Percentiles rank a stretch among this genome's conserved stretches.
Evolutionary conservation across 1,140 invertebrate species (phyloP).

Genomic region (Scaptomyza pallida): DNA sequence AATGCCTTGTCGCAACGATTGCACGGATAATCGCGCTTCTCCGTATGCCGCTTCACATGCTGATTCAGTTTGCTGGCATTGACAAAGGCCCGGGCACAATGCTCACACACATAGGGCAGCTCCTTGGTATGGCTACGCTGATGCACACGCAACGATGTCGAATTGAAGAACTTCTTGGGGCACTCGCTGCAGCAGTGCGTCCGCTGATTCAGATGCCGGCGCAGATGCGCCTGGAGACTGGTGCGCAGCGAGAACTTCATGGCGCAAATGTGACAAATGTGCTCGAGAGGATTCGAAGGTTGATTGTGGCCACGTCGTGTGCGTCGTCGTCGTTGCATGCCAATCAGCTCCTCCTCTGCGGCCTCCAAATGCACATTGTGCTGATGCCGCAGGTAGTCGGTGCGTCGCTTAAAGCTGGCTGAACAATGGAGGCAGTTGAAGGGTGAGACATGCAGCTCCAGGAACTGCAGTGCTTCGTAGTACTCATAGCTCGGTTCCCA

Average conservation of each 20-base stretch:
- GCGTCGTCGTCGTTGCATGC: conserved; percentile 20
- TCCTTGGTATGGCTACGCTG: conserved; percentile 76
- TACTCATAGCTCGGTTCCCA: conserved; percentile 64
- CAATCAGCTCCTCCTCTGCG: conserved; percentile 11
- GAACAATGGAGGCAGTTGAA: conserved; percentile 59
- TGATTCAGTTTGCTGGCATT: conserved; percentile 85
- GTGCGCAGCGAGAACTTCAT: conserved; percentile 68
- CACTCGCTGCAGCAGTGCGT: conserved; percentile 60
- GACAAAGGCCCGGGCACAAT: conserved; percentile 70
- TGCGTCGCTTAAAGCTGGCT: conserved; percentile 55
- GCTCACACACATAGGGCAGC: conserved; percentile 72
- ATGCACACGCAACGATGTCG: conserved; percentile 60
- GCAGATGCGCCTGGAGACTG: conserved; percentile 64
- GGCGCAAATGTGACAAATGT: conserved; percentile 77
- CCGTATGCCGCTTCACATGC: conserved; percentile 87
- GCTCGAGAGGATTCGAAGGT: conserved; percentile 37
- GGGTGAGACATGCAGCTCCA: conserved; percentile 68
- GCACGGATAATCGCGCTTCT: conserved; percentile 90
- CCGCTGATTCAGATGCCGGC: conserved; percentile 59
- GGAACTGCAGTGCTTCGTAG: conserved; percentile 59
- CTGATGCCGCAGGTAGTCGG: conserved; percentile 58
- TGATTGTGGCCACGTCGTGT: background rate
- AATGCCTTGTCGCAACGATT: conserved; percentile 88
- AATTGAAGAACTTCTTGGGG: conserved; percentile 75
- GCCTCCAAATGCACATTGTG: conserved; percentile 53